A percentile compares a stretch with the other conserved stretches of the same genome.
phyloP scores from a whole-genome alignment of 2,888 invertebrate genomes.

The Sesia apiformis region DNA sequence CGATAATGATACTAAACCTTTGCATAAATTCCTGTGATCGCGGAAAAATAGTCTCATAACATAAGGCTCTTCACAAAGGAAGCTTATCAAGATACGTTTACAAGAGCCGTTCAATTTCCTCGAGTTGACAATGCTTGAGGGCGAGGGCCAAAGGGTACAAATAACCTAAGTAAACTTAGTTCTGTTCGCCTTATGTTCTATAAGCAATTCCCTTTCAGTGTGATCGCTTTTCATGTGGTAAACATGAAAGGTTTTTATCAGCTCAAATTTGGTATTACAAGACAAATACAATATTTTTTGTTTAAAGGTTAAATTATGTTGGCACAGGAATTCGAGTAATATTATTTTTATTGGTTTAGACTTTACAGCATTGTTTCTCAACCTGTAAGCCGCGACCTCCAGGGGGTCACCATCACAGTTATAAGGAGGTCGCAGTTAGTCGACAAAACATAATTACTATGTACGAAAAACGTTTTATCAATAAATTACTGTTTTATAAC shows the following conservation, averaged over 20 bases:
- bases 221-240: neutral
- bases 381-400: no score
- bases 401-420: no score
- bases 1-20: no score
- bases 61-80: slow-evolving; percentile 11
- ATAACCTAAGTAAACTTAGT: slow-evolving; percentile 20
- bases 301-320: no score
- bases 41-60: neutral
- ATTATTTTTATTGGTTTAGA: no score
- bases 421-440: no score
- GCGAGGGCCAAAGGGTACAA: slow-evolving; percentile 14
- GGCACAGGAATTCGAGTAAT: no score
- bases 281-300: no score
- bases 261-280: neutral
- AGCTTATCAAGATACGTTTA: slow-evolving; percentile 24
- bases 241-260: neutral
- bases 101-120: slow-evolving; percentile 26
- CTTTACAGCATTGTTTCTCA: no score
- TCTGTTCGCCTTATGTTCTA: slow-evolving; percentile 2
- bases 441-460: no score
- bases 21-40: neutral
- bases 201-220: neutral
- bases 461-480: no score
- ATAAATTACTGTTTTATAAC: no score
- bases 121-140: slow-evolving; percentile 18